These are phyloP conservation scores for Drosophila bocqueti DNA, from an alignment of 1,140 invertebrate species.

Conservation along the genomic window DNA sequence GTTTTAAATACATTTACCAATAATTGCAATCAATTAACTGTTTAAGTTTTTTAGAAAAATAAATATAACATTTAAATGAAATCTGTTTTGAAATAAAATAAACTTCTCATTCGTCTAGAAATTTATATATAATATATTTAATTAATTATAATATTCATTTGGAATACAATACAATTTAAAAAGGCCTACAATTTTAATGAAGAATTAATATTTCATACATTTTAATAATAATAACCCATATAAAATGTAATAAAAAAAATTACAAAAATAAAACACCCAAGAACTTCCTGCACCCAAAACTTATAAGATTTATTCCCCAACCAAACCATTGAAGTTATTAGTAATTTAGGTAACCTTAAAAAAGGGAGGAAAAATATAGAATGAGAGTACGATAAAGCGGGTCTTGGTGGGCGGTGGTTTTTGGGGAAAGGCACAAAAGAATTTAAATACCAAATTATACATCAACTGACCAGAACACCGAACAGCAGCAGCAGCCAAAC, in stretches of 20 bases:
- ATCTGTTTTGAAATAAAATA: too few species aligned
- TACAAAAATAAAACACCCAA: not conserved
- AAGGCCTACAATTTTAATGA: not conserved
- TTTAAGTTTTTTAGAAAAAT: too few species aligned
- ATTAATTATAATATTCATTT: not conserved
- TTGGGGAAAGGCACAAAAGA: conserved; percentile 28
- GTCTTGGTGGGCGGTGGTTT: not conserved
- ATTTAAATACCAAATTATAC: conserved; percentile 59
- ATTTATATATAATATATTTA: too few species aligned
- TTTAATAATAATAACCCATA: too few species aligned
- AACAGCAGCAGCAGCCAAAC: conserved; percentile 7
- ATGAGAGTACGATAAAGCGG: not conserved
- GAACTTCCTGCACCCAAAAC: not conserved
- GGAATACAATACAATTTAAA: too few species aligned
- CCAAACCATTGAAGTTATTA: not conserved
- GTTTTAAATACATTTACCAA: too few species aligned
- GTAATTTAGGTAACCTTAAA: not conserved
- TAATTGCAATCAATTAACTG: too few species aligned
- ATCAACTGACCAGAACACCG: conserved; percentile 50
- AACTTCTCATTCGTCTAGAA: too few species aligned
- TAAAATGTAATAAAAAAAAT: not conserved
- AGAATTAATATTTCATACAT: not conserved
- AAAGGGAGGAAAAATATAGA: not conserved
- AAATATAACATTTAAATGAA: too few species aligned
- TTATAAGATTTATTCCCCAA: not conserved